Base-by-base conservation (phyloP, 2,888 invertebrate genomes). In the Apantesis nais region DNA sequence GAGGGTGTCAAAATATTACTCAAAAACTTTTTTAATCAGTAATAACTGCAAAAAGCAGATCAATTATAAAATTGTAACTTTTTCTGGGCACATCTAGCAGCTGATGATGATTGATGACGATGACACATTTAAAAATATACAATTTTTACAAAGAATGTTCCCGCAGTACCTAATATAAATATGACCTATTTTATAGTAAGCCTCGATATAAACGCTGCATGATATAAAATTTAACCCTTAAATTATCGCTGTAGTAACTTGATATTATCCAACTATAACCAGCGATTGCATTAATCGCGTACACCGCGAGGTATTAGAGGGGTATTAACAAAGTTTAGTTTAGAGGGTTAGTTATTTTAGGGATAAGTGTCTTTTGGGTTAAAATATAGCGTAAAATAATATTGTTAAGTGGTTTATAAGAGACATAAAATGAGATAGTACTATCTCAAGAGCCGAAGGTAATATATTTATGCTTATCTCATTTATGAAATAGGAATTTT, bases 231-330 rank as follows among this genome's bases (percentile, higher is more conserved):
- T 55, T 41, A 64, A 58, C 41, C 48, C 52, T 62, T 44, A 71
- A 67, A 71, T 60, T 48, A 60, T 16, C 22, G 31, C 11, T 34
- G 63, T 60, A 67, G 48, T 64, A 71, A 71, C 44, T 14, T 34
- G 60, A 71, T 71, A 67, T 19, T 31, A 71, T 55, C 64, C 61
- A 39, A 55, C 62, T 85, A 87, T 87, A 87, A 86, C 83, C 82
- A 82, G 72, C 75, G 75, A 82, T 85, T 82, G 78, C 73, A 77
- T 82, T 86, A 87, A 86, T 88, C 84, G 68, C 60, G n/a, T 62
- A 61, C 65, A 67, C 68, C 61, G 55, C 62, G 44, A 29, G 16
- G 44, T 62, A 64, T 71, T 61, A 44, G 63, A 66, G 63, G 58
- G 48, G n/a, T 58, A 66, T 62, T 66, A 66, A 34, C 31, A 39